Evolutionary conservation across 2,113 vertebrate species (phyloP).

Genomic region (Kobus ellipsiprymnus): DNA sequence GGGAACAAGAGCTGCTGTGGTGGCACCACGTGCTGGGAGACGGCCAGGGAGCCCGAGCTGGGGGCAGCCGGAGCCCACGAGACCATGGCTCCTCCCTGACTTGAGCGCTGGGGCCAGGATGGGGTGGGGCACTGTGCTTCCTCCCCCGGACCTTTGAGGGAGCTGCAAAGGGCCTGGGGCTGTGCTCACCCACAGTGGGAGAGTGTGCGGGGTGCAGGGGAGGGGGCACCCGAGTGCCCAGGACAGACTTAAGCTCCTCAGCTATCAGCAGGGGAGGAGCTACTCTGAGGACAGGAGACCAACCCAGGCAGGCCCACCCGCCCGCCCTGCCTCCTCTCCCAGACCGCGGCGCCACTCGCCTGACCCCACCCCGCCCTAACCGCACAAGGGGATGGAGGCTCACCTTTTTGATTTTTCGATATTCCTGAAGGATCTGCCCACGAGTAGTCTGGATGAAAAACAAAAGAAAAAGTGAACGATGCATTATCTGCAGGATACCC

Average conservation of each 20-base stretch:
- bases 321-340: no score
- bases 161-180: neutral
- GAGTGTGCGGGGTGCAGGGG: neutral
- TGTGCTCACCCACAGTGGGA: neutral
- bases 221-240: neutral
- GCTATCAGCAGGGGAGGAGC: neutral
- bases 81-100: neutral
- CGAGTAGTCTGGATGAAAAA: conserved; percentile 88
- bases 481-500: neutral
- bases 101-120: neutral
- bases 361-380: neutral
- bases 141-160: neutral
- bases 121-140: neutral
- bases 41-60: neutral
- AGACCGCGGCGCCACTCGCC: fast-evolving
- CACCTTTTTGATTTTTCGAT: conserved; percentile 98
- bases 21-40: neutral
- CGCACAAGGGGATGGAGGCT: neutral
- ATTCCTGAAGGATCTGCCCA: conserved; percentile 98
- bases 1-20: neutral
- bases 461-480: neutral
- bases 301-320: neutral
- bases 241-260: neutral
- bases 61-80: neutral
- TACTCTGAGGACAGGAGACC: neutral